phyloP scores from a whole-genome alignment of 2,797 vertebrate genomes.

The Uromys caudimaculatus region DNA sequence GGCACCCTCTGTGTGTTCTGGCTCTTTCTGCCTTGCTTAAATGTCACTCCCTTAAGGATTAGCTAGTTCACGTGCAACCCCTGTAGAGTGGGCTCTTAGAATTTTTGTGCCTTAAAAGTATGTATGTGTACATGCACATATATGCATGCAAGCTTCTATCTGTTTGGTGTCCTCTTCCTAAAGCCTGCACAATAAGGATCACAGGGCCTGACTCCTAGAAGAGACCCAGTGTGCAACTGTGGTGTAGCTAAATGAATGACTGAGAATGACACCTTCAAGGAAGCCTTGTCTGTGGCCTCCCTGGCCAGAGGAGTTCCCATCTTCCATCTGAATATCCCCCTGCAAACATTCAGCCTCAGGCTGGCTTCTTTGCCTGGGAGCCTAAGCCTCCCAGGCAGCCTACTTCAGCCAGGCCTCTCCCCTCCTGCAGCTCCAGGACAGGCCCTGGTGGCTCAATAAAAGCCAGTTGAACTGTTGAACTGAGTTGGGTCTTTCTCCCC shows the following conservation, averaged over 20 bases:
- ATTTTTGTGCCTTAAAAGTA: neutral
- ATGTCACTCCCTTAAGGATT: constrained; percentile 11
- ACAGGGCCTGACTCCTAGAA: neutral
- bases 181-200: neutral
- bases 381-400: neutral
- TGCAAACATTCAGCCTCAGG: neutral
- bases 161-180: constrained; percentile 17
- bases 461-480: constrained; percentile 73
- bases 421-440: constrained; percentile 7
- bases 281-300: neutral
- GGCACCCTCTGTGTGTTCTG: neutral
- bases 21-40: constrained; percentile 3
- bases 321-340: neutral
- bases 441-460: constrained; percentile 43
- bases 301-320: neutral
- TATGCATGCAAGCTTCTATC: neutral
- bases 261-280: neutral
- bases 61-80: neutral
- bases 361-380: neutral
- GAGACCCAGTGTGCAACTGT: neutral
- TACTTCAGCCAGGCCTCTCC: neutral
- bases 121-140: too few relatives aligned
- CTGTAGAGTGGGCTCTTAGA: neutral
- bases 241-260: neutral
- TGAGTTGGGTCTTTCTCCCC: constrained; percentile 38